Evolutionary conservation across 1,140 invertebrate species (phyloP), one percentile per base, ranked within the genome.

Genomic region (Listronotus oregonensis): DNA sequence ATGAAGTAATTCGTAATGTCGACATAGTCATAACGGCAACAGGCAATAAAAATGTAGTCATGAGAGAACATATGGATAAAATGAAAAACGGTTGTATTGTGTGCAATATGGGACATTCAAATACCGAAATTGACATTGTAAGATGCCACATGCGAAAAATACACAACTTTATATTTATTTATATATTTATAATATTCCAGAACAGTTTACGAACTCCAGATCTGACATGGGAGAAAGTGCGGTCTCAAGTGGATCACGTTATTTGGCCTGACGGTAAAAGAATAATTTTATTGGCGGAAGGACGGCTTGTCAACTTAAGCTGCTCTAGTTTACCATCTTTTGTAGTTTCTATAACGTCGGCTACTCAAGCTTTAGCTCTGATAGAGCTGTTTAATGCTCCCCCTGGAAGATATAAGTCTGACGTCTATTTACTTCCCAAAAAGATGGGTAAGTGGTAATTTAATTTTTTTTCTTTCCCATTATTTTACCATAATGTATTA

Each of bases 71-170:
- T 75, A 95, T 98, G 92, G 95, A 98, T 81, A 90, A 95, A 74
- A 94, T 98, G 92, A 97, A 97, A 83, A 96, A 93, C 76, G 95
- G 95, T 49, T 96, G 95, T 78, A 93, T 98, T 59, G 88, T 98
- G 0, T 97, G 95, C 81, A 98, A 98, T 82, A 98, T 98, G 95
- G 96, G 96, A 0, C 96, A 98, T 82, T 97, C 94, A 52, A 98
- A 98, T 81, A 98, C 95, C 14, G 96, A 98, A 86, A 96, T 98
- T 71, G 96, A 98, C 85, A 93, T 98, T 66, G 92, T 93, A 84
- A 81, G 89, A 86, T 69, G 57, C 42, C 18, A 3, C 17, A 14
- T 31, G n/a, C 4, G 7, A 3, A 51, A 21, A 31, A 10, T 31
- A 32, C 27, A 31, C 3, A 51, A 1, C 6, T 51, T 31, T 44